phyloP scores from a whole-genome alignment of 2,888 invertebrate genomes.

The Chrysotoxum bicinctum region DNA sequence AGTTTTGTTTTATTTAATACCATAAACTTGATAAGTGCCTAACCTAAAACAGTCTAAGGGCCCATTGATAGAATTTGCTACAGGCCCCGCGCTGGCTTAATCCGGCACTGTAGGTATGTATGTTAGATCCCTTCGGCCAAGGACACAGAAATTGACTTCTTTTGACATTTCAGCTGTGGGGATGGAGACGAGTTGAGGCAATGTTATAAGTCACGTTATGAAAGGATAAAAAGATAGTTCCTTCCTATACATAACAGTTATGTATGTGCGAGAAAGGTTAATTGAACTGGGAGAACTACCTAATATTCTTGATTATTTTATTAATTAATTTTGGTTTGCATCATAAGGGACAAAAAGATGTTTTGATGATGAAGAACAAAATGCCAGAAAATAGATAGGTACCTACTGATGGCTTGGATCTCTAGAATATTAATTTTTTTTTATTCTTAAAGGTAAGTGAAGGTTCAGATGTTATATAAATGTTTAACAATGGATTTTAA shows the following conservation, averaged over 20 bases:
- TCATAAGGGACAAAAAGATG: slow-evolving; percentile 2
- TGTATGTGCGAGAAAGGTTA: slow-evolving; percentile 31
- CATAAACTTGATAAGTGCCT: too few species aligned
- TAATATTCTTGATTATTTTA: slow-evolving; percentile 66
- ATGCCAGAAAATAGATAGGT: neutral
- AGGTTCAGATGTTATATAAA: too few species aligned
- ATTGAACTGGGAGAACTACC: slow-evolving; percentile 55
- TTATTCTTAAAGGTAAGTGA: too few species aligned
- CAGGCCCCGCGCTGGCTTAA: too few species aligned
- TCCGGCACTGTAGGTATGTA: neutral
- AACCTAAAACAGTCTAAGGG: too few species aligned
- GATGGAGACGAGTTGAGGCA: neutral
- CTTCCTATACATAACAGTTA: too few species aligned
- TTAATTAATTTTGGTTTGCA: slow-evolving; percentile 62
- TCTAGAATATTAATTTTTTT: neutral
- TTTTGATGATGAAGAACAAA: neutral
- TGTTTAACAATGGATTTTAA: too few species aligned
- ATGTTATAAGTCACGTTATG: slow-evolving; percentile 12
- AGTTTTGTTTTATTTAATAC: too few species aligned
- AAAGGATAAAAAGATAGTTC: neutral
- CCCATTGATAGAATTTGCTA: too few species aligned
- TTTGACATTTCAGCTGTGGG: slow-evolving; percentile 33
- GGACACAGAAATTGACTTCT: slow-evolving; percentile 57
- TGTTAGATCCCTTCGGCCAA: slow-evolving; percentile 26
- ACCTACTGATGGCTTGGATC: neutral